phyloP scores from a whole-genome alignment of 2,797 vertebrate genomes.

The Triplophysa bombifrons region DNA sequence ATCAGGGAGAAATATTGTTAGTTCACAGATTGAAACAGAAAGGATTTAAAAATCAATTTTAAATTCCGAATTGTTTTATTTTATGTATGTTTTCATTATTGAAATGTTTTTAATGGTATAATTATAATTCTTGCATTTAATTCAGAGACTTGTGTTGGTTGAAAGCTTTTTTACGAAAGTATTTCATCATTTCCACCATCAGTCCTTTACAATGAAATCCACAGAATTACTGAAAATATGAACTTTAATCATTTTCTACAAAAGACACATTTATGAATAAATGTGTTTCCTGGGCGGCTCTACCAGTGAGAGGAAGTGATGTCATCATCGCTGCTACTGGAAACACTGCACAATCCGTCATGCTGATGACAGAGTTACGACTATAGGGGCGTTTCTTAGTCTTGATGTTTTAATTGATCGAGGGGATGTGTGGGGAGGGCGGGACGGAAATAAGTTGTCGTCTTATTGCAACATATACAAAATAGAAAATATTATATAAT shows the following conservation, averaged over 20 bases:
- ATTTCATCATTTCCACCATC: background rate
- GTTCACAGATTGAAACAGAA: too few relatives aligned
- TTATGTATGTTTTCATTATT: too few relatives aligned
- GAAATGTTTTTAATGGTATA: too few relatives aligned
- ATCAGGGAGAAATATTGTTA: too few relatives aligned
- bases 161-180: background rate
- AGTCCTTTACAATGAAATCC: background rate
- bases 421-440: too few relatives aligned
- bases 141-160: background rate
- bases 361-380: background rate
- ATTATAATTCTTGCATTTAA: too few relatives aligned
- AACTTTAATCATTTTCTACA: conserved; percentile 22
- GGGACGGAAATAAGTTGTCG: conserved; percentile 55
- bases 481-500: conserved; percentile 69
- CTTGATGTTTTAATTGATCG: background rate
- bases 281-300: background rate
- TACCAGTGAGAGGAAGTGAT: conserved; percentile 10
- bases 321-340: background rate
- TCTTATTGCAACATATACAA: conserved; percentile 67
- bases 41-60: too few relatives aligned
- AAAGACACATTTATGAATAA: conserved; percentile 40
- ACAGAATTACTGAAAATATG: conserved; percentile 37
- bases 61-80: too few relatives aligned
- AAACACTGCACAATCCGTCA: background rate
- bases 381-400: background rate